A percentile compares a stretch with the other conserved stretches of the same genome.
phyloP scores from a whole-genome alignment of 2,888 invertebrate species.

The Papilio gigon region DNA sequence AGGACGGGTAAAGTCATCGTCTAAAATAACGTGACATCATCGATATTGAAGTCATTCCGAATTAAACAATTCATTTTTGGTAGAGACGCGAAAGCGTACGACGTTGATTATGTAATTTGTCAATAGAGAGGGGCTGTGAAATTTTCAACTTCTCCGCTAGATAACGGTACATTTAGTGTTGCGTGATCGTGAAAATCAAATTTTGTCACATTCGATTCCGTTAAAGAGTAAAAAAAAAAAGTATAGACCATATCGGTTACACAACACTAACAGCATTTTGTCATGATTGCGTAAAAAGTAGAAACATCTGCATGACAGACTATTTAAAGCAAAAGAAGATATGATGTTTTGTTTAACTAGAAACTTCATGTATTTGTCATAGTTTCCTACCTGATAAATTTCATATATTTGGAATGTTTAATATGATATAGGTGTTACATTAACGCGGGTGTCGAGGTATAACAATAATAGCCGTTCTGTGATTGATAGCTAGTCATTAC shows the following conservation, averaged over 20 bases:
- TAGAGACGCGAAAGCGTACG: slow-evolving; percentile 53
- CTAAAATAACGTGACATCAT: slow-evolving; percentile 51
- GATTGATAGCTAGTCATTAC: slow-evolving; percentile 15
- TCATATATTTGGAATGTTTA: neutral
- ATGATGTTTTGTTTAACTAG: too few species aligned
- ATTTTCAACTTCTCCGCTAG: slow-evolving; percentile 26
- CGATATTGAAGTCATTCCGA: slow-evolving; percentile 44
- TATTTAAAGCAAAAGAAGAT: too few species aligned
- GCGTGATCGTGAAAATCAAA: slow-evolving; percentile 21
- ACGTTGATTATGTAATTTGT: slow-evolving; percentile 48
- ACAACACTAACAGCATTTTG: neutral
- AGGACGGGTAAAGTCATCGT: slow-evolving; percentile 44
- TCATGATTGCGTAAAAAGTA: slow-evolving; percentile 9
- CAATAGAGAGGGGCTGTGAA: slow-evolving; percentile 36
- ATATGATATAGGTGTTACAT: neutral
- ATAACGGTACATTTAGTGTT: slow-evolving; percentile 31
- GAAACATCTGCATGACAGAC: neutral
- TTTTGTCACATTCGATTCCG: slow-evolving; percentile 23
- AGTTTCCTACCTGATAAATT: neutral
- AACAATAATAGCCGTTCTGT: slow-evolving; percentile 15
- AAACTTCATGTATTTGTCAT: too few species aligned
- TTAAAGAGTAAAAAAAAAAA: slow-evolving; percentile 23
- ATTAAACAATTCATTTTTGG: slow-evolving; percentile 48
- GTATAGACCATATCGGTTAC: slow-evolving; percentile 4
- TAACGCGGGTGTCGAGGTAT: slow-evolving; percentile 1